A percentile compares a stretch with the other conserved stretches of the same genome.
Evolutionary conservation across 1,140 invertebrate species (phyloP).

Genomic region (Ostrea edulis): DNA sequence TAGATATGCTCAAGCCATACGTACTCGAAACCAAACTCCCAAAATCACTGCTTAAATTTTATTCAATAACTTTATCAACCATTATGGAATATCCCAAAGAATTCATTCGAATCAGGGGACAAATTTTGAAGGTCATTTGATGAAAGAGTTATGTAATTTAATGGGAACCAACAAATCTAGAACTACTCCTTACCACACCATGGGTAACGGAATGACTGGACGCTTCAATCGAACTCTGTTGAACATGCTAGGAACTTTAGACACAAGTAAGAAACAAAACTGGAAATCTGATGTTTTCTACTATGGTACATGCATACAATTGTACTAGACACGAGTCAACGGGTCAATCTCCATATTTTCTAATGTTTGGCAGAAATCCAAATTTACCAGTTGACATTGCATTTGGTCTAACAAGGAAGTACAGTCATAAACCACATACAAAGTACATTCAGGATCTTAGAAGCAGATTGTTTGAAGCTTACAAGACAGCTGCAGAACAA

Average conservation of each 20-base stretch:
- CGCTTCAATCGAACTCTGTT: not conserved
- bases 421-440: not conserved
- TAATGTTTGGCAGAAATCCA: not conserved
- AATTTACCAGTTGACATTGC: not conserved
- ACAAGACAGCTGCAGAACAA: not conserved
- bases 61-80: not conserved
- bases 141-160: conserved; percentile 22
- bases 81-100: conserved; percentile 25
- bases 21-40: conserved; percentile 32
- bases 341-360: not conserved
- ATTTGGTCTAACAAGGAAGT: not conserved
- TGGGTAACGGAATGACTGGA: not conserved
- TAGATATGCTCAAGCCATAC: conserved; percentile 38
- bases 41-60: conserved; percentile 18
- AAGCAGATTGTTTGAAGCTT: not conserved
- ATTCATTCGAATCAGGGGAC: conserved; percentile 26
- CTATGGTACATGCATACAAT: not conserved
- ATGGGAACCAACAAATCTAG: too few species aligned
- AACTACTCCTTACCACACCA: not conserved
- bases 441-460: not conserved
- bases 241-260: not conserved
- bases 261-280: not conserved
- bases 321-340: not conserved
- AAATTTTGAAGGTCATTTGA: conserved; percentile 26
- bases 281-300: not conserved